Percentiles rank a stretch among this genome's conserved stretches.
Evolutionary conservation across 2,113 vertebrate species (phyloP).

Genomic region (Cinclus cinclus): DNA sequence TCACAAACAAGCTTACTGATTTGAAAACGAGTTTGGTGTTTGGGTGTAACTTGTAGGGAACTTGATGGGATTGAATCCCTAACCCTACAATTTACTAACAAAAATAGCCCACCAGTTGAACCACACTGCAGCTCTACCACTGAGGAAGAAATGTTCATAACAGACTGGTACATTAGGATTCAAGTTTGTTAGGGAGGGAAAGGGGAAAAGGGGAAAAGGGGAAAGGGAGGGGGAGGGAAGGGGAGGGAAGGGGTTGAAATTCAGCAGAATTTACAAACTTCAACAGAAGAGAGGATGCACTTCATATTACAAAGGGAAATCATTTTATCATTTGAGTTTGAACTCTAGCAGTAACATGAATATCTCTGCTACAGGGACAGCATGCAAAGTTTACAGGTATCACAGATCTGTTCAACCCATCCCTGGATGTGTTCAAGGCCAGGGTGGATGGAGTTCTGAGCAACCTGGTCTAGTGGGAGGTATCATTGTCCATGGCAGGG

Average conservation of each 20-base stretch:
- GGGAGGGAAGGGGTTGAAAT: neutral
- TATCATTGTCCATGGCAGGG: neutral
- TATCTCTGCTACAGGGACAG: neutral
- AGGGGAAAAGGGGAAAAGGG: neutral
- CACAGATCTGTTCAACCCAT: neutral
- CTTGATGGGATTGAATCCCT: neutral
- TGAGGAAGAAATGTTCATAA: neutral
- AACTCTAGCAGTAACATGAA: neutral
- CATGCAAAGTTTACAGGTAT: neutral
- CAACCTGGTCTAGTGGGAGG: neutral
- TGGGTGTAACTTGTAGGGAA: slow-evolving; percentile 10
- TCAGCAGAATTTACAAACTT: neutral
- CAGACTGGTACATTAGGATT: neutral
- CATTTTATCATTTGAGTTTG: neutral
- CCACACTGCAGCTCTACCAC: neutral
- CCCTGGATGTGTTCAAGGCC: neutral
- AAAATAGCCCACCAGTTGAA: slow-evolving; percentile 54
- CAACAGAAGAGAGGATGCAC: neutral
- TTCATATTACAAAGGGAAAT: neutral
- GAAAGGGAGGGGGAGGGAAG: neutral
- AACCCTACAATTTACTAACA: slow-evolving; percentile 58
- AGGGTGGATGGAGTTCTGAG: neutral
- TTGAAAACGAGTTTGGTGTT: neutral
- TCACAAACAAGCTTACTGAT: neutral
- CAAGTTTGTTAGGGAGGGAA: neutral